Evolutionary conservation across 2,888 invertebrate genomes (phyloP), one percentile per base, ranked within the genome.

Genomic region (Lathronympha strigana): DNA sequence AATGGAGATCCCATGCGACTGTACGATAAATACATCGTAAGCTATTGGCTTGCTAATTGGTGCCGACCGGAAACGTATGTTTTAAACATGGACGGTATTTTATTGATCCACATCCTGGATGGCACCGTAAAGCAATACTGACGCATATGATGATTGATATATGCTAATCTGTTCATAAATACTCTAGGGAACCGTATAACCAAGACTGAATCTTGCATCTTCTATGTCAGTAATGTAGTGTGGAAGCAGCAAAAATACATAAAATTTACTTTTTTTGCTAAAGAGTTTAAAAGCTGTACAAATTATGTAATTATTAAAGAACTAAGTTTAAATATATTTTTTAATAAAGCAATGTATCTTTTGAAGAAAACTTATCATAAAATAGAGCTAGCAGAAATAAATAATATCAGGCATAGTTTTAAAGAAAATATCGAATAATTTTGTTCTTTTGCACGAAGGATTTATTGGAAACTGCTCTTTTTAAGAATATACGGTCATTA

Each of bases 241-340:
- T 38, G 25, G 25, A 36, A 40, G 40, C 49, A 28, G 43, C 23
- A 31, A 60, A 66, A 31, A 58, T 58, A 63, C 33, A 57, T 61
- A 61, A 19, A 19, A 15, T 17, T 5, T 9, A 45, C 45, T 53
- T n/a, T 53, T 21, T 45, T 53, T 28, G 57, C 50, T 51, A 19
- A 45, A 61, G 47, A 66, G 47, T 28, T 54, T 61, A 28, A 38
- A 49, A 49, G 13, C 53, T 66, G 66, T 66, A 66, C 60, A 66
- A 66, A 66, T 66, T 61, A 66, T 54, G 15, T 61, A 45, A 61
- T 47, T 61, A 43, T 47, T 60, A 31, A 25, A 33, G 43, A 38
- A 45, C 2, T 45, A 40, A 45, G 33, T 45, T 0, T 45, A 60
- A 45, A 45, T 21, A n/a, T 13, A 38, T 54, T 40, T 49, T 33